Evolutionary conservation across 2,797 vertebrate species (phyloP).

Genomic region (Falco biarmicus): DNA sequence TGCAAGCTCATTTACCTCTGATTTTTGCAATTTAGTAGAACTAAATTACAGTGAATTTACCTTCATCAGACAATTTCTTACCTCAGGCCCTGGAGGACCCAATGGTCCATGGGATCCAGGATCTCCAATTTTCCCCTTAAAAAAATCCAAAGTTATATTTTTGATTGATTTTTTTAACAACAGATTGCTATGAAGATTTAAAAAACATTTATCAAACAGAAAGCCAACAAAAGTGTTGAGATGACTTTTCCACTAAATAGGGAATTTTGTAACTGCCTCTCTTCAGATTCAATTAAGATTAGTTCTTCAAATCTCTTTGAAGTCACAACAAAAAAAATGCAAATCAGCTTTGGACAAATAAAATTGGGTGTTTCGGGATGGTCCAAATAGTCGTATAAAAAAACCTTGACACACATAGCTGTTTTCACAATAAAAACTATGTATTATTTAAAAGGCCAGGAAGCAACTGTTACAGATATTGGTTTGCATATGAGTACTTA

Average conservation of each 20-base stretch:
- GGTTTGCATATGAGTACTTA: not conserved
- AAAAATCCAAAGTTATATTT: not conserved
- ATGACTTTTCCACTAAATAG: not conserved
- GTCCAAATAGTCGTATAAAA: not conserved
- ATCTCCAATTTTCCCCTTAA: conserved; percentile 86
- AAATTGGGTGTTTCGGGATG: not conserved
- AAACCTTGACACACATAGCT: not conserved
- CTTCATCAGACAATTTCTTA: conserved; percentile 62
- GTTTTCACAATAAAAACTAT: not conserved
- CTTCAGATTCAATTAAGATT: not conserved
- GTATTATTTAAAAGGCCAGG: not conserved
- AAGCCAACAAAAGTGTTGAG: not conserved
- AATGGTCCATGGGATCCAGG: conserved; percentile 78
- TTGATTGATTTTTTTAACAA: not conserved
- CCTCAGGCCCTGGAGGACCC: conserved; percentile 86
- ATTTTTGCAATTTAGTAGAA: not conserved
- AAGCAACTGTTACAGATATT: not conserved
- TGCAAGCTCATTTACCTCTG: not conserved
- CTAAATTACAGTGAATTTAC: not conserved
- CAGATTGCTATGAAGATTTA: not conserved
- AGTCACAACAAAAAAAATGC: not conserved
- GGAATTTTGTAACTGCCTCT: not conserved
- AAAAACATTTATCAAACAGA: not conserved
- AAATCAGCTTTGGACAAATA: not conserved
- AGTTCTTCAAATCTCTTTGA: not conserved